phyloP scores from a whole-genome alignment of 2,888 invertebrate genomes.

The Deilephila porcellus region DNA sequence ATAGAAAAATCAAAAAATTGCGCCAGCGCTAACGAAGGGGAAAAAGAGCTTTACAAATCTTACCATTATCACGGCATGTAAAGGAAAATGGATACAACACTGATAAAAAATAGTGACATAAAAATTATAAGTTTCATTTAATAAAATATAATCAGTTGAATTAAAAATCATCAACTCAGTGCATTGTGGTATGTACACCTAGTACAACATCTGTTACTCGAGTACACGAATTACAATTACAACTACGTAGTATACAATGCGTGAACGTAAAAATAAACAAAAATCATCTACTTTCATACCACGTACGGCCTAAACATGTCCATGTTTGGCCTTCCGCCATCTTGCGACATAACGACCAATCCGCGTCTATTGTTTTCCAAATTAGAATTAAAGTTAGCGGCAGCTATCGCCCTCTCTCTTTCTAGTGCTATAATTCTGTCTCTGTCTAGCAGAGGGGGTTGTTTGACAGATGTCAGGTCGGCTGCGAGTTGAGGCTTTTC shows the following conservation, averaged over 20 bases:
- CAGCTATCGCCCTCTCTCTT: constrained; percentile 78
- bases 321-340: constrained; percentile 70
- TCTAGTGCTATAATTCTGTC: constrained; percentile 80
- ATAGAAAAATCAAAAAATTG: no score
- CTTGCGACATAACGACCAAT: constrained; percentile 76
- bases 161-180: no score
- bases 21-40: no score
- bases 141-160: no score
- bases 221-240: constrained; percentile 26
- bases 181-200: not conserved
- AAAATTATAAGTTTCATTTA: no score
- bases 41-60: no score
- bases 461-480: constrained; percentile 81
- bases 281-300: constrained; percentile 75
- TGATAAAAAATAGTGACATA: not conserved
- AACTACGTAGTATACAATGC: constrained; percentile 29
- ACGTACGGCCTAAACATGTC: constrained; percentile 84
- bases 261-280: constrained; percentile 54
- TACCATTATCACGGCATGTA: no score
- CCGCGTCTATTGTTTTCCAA: constrained; percentile 79
- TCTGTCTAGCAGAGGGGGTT: constrained; percentile 74
- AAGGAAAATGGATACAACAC: not conserved
- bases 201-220: not conserved
- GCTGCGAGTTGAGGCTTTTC: constrained; percentile 71
- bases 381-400: constrained; percentile 81